Conservation (phyloP, 2,113 vertebrate genomes). For the Otus sunia region DNA sequence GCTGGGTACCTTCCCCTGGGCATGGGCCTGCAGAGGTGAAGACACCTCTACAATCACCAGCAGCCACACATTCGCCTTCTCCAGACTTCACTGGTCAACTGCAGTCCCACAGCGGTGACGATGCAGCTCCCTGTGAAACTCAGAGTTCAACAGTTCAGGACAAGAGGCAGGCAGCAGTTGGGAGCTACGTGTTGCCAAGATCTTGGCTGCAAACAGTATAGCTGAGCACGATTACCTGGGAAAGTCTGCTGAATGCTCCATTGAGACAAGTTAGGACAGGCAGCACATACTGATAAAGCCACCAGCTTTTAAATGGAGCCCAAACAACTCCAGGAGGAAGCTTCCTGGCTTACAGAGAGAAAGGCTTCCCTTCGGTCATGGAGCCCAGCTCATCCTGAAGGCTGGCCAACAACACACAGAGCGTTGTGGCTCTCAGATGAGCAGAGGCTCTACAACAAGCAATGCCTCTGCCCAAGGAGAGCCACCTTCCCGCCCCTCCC, state of each 20-base stretch:
- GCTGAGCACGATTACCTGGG: background rate
- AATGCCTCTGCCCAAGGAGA: background rate
- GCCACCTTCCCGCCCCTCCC: background rate
- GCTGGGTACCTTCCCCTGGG: background rate
- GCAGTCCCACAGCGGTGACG: background rate
- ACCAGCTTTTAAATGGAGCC: background rate
- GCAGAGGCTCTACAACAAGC: background rate
- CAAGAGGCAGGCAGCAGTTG: background rate
- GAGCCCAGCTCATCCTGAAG: background rate
- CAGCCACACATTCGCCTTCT: background rate
- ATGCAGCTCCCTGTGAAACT: background rate
- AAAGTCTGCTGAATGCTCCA: background rate
- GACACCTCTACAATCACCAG: background rate
- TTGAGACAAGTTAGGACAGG: background rate
- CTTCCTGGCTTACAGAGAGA: background rate
- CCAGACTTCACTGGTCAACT: background rate
- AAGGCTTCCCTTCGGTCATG: background rate
- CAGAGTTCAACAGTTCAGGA: background rate
- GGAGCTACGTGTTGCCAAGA: background rate
- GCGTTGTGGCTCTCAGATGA: background rate
- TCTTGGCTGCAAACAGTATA: background rate
- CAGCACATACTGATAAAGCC: background rate
- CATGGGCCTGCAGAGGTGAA: background rate
- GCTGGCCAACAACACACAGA: background rate
- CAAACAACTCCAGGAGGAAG: background rate